These are phyloP conservation scores for Gortyna flavago DNA, from an alignment of 2,888 invertebrate genomes.

Conservation along the genomic window DNA sequence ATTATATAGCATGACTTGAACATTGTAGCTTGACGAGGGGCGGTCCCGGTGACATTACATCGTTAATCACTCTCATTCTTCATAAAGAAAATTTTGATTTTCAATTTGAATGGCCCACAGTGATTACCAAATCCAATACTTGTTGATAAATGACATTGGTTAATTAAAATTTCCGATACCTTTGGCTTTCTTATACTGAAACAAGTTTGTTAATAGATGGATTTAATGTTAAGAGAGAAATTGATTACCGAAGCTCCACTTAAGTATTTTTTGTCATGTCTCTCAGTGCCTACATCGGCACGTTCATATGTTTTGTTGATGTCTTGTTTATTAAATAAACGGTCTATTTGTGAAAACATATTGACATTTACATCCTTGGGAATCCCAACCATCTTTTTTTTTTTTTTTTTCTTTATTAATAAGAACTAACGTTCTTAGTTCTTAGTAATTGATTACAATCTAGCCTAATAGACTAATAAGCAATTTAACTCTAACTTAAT, in stretches of 20 bases:
- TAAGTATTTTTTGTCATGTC: slow-evolving; percentile 1
- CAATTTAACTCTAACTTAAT: no score
- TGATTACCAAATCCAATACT: slow-evolving; percentile 82
- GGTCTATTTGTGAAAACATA: slow-evolving; percentile 7
- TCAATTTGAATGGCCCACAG: slow-evolving; percentile 82
- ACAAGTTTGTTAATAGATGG: slow-evolving; percentile 29
- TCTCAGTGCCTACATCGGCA: background rate
- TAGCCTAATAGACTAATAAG: no score
- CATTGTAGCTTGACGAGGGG: slow-evolving; percentile 83
- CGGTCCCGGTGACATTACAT: slow-evolving; percentile 82
- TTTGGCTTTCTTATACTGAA: slow-evolving; percentile 53
- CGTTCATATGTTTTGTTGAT: background rate
- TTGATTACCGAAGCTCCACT: slow-evolving; percentile 10
- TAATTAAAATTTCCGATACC: slow-evolving; percentile 77
- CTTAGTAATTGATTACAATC: no score
- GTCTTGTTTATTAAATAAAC: slow-evolving; percentile 6
- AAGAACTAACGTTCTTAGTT: no score
- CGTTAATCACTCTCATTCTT: slow-evolving; percentile 87
- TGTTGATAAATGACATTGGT: slow-evolving; percentile 83
- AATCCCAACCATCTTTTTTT: slow-evolving; percentile 19
- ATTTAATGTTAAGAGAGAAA: slow-evolving; percentile 12
- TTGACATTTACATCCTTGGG: slow-evolving; percentile 30
- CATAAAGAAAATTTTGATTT: slow-evolving; percentile 87
- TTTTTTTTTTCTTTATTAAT: no score
- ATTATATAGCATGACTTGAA: slow-evolving; percentile 87